These are phyloP conservation scores for Miniopterus natalensis DNA, from an alignment of 2,113 vertebrate genomes.

Conservation along the genomic window DNA sequence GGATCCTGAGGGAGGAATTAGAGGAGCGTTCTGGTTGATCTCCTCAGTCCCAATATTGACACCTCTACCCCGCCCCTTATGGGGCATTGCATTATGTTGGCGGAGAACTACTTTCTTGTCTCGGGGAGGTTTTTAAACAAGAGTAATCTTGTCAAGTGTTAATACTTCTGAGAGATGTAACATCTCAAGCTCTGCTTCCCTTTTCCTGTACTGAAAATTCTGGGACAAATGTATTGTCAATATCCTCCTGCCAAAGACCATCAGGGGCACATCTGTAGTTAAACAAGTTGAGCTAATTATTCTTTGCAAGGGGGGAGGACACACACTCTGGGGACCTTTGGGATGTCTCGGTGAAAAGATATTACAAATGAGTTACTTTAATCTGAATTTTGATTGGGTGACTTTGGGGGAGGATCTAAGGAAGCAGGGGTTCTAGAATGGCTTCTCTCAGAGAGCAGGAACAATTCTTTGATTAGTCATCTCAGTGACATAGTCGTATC, in stretches of 20 bases:
- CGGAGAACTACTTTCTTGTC: not conserved
- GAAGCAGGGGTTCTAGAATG: not conserved
- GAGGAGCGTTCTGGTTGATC: not conserved
- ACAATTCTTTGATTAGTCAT: not conserved
- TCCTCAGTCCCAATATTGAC: not conserved
- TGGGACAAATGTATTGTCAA: not conserved
- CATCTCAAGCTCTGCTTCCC: not conserved
- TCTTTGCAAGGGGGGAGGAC: not conserved
- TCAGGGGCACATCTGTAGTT: not conserved
- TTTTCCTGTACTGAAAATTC: not conserved
- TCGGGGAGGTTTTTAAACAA: not conserved
- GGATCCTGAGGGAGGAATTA: not conserved
- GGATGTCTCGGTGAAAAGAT: not conserved
- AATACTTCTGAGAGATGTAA: not conserved
- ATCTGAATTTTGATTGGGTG: not conserved
- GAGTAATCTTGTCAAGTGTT: not conserved
- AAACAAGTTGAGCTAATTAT: not conserved
- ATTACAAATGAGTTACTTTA: not conserved
- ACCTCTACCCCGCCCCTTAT: not conserved
- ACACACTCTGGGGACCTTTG: accelerated
- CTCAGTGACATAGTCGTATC: not conserved
- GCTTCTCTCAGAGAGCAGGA: not conserved
- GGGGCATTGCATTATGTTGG: not conserved
- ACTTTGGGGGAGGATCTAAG: not conserved
- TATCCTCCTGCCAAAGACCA: not conserved